phyloP scores from a whole-genome alignment of 2,888 invertebrate species.

The Heliconius aoede region DNA sequence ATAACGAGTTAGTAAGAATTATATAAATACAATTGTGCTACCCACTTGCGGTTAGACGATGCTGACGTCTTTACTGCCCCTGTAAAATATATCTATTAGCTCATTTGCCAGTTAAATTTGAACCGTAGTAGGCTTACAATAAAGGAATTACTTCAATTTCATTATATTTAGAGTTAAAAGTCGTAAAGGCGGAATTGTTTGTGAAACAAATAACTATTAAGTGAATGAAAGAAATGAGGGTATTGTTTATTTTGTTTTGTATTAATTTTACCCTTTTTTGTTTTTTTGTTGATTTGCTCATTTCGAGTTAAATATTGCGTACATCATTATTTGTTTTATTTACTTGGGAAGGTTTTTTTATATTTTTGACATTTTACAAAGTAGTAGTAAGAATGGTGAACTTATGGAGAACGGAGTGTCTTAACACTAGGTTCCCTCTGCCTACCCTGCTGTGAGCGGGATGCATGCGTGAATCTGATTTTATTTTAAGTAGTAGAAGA shows the following conservation, averaged over 20 bases:
- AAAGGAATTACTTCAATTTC: not conserved
- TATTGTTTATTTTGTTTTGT: conserved; percentile 5
- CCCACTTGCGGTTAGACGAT: conserved; percentile 36
- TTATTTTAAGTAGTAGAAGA: no score
- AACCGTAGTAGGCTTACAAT: not conserved
- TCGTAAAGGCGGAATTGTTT: conserved; percentile 41
- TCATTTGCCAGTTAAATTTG: conserved; percentile 1
- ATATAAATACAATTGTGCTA: conserved; percentile 41
- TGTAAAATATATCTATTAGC: conserved; percentile 37
- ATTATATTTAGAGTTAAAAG: not conserved
- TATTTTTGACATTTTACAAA: no score
- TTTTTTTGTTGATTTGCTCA: not conserved
- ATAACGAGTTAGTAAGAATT: conserved; percentile 16
- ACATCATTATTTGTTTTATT: no score
- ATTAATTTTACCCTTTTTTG: not conserved
- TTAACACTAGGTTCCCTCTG: no score
- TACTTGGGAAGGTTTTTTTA: no score
- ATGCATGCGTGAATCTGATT: no score
- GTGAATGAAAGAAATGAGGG: conserved; percentile 13
- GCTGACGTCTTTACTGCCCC: conserved; percentile 38
- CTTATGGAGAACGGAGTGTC: no score
- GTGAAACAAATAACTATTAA: conserved; percentile 38
- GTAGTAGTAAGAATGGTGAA: no score
- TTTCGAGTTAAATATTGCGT: not conserved
- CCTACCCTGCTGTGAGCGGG: no score